A percentile compares a stretch with the other conserved stretches of the same genome.
These are phyloP conservation scores for Siniperca obscura DNA, from an alignment of 2,797 vertebrate species.

Conservation along the genomic window DNA sequence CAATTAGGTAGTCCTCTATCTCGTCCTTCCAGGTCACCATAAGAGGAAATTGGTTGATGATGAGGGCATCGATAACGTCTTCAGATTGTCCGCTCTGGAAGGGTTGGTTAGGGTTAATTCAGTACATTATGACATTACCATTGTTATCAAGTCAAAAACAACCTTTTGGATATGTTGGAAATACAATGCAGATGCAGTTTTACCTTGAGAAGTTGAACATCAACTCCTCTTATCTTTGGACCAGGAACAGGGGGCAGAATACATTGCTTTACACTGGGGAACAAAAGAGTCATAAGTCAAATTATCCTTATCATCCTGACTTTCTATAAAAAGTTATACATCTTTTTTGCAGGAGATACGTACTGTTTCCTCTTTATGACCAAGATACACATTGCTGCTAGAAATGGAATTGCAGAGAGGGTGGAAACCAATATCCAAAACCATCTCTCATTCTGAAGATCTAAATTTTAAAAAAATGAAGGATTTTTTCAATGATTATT, in stretches of 20 bases:
- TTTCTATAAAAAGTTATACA: neutral
- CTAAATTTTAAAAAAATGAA: conserved; percentile 71
- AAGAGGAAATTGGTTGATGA: conserved; percentile 85
- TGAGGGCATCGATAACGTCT: conserved; percentile 85
- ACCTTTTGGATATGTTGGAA: neutral
- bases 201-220: conserved; percentile 90
- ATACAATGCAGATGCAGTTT: conserved; percentile 22
- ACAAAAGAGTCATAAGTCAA: conserved; percentile 26
- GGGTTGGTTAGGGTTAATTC: conserved; percentile 2
- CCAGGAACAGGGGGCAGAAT: conserved; percentile 93
- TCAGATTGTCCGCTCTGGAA: conserved; percentile 87
- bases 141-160: conserved; percentile 1
- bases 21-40: conserved; percentile 83
- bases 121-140: conserved; percentile 24
- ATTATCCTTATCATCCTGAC: neutral
- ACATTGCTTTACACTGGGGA: conserved; percentile 85
- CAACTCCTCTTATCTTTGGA: conserved; percentile 94
- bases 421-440: conserved; percentile 85
- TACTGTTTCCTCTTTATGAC: conserved; percentile 86
- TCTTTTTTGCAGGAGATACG: conserved; percentile 37
- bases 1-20: conserved; percentile 89
- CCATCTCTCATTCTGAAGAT: conserved; percentile 76
- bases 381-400: conserved; percentile 83
- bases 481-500: neutral
- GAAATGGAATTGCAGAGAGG: conserved; percentile 81